A percentile compares a stretch with the other conserved stretches of the same genome.
Evolutionary conservation across 2,888 invertebrate species (phyloP).

Genomic region (Imbricaverruca yamaguchii): DNA sequence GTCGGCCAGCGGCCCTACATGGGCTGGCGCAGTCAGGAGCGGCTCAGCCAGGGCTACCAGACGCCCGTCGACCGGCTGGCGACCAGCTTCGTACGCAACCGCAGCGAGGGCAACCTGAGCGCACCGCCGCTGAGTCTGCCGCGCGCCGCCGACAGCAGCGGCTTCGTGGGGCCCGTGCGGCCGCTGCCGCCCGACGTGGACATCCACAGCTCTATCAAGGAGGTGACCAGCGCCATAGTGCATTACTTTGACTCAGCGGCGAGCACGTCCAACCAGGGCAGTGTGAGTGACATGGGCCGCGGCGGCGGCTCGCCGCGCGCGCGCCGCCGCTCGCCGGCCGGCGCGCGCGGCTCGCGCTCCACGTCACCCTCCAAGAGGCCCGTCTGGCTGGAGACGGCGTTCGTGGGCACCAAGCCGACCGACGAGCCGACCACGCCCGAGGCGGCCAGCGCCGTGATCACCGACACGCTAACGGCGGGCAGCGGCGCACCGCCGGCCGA

Average conservation of each 20-base stretch:
- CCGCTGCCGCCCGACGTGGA: constrained; percentile 44
- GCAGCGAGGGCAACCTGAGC: constrained; percentile 21
- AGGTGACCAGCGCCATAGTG: constrained; percentile 85
- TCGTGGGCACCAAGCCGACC: constrained; percentile 74
- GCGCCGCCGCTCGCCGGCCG: constrained; percentile 23
- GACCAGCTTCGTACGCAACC: constrained; percentile 26
- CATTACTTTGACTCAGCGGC: constrained; percentile 59
- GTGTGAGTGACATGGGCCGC: constrained; percentile 40
- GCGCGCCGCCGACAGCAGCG: constrained; percentile 39
- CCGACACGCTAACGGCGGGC: constrained; percentile 14
- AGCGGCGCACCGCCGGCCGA: constrained; percentile 30
- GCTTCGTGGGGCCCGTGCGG: constrained; percentile 24
- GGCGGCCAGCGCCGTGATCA: constrained; percentile 22
- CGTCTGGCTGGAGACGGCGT: constrained; percentile 88
- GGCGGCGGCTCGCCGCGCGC: constrained; percentile 46
- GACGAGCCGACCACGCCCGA: constrained; percentile 57
- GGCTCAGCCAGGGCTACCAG: constrained; percentile 55
- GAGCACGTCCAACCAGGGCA: constrained; percentile 38
- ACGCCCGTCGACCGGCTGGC: constrained; percentile 74
- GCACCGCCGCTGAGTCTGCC: constrained; percentile 34
- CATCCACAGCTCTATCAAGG: constrained; percentile 79
- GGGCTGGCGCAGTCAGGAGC: constrained; percentile 82
- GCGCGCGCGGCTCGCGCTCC: background rate
- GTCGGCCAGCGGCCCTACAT: constrained; percentile 60
- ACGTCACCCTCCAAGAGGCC: constrained; percentile 40